A percentile compares a stretch with the other conserved stretches of the same genome.
Evolutionary conservation across 2,888 invertebrate species (phyloP).

Genomic region (Lagria hirta): DNA sequence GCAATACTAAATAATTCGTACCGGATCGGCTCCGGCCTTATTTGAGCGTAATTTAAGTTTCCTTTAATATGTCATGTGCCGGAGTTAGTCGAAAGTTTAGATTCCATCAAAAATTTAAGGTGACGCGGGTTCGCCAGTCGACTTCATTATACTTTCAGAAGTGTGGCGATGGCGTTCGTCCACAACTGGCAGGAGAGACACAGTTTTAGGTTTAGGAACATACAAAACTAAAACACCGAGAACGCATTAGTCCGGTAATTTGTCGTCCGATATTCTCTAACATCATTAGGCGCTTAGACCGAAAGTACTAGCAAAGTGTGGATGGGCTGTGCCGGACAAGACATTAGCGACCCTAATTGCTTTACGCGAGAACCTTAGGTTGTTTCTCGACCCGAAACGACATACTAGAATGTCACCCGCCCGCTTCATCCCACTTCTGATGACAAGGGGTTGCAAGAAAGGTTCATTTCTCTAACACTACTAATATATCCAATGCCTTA

Average conservation of each 20-base stretch:
- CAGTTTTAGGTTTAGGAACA: too few relatives aligned
- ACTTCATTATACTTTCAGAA: slow-evolving; percentile 41
- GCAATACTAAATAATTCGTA: slow-evolving; percentile 16
- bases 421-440: slow-evolving; percentile 20
- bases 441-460: slow-evolving; percentile 42
- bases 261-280: slow-evolving; percentile 50
- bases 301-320: slow-evolving; percentile 49
- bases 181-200: slow-evolving; percentile 7
- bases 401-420: too few relatives aligned
- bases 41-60: slow-evolving; percentile 26
- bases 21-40: slow-evolving; percentile 12
- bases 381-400: slow-evolving; percentile 24
- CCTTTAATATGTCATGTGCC: slow-evolving; percentile 26
- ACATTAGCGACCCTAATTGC: slow-evolving; percentile 54
- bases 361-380: slow-evolving; percentile 44
- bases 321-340: slow-evolving; percentile 51
- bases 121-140: slow-evolving; percentile 38
- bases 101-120: slow-evolving; percentile 40
- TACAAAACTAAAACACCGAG: slow-evolving; percentile 43
- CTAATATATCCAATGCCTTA: too few relatives aligned
- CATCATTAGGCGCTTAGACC: slow-evolving; percentile 50
- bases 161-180: slow-evolving; percentile 12
- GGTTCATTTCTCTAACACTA: too few relatives aligned
- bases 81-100: slow-evolving; percentile 34
- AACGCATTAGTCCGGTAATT: slow-evolving; percentile 51